phyloP scores from a whole-genome alignment of 2,797 vertebrate genomes.

The Chaunax sp. region DNA sequence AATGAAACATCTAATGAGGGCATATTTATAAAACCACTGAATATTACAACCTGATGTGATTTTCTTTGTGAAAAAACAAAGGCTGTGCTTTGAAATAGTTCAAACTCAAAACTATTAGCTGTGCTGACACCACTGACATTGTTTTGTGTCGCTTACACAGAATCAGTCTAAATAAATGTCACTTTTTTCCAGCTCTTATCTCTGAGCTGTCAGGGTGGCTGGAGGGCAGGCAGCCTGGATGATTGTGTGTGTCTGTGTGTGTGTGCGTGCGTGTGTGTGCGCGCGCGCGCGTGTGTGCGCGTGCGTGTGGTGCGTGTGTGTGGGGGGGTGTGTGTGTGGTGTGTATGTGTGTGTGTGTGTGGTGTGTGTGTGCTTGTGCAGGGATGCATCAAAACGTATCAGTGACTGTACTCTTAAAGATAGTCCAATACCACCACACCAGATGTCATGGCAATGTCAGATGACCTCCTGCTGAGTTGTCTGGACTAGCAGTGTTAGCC shows the following conservation, averaged over 20 bases:
- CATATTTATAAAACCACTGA: neutral
- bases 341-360: neutral
- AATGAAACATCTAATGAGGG: too few species aligned
- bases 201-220: conserved; percentile 51
- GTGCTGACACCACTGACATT: neutral
- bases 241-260: conserved; percentile 13
- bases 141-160: conserved; percentile 30
- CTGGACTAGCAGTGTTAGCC: too few species aligned
- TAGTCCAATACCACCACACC: too few species aligned
- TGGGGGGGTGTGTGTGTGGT: conserved; percentile 2
- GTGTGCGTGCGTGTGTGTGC: too few species aligned
- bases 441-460: too few species aligned
- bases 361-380: too few species aligned
- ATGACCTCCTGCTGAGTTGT: too few species aligned
- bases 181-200: conserved; percentile 13
- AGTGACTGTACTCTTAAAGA: too few species aligned
- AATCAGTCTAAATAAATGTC: conserved; percentile 33
- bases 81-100: conserved; percentile 20
- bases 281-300: too few species aligned
- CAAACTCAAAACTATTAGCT: conserved; percentile 1
- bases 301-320: too few species aligned
- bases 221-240: conserved; percentile 31
- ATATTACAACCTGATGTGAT: too few species aligned
- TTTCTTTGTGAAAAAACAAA: conserved; percentile 20
- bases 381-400: too few species aligned